Evolutionary conservation across 2,113 vertebrate species (phyloP).

Genomic region (Heterotilapia buettikoferi): DNA sequence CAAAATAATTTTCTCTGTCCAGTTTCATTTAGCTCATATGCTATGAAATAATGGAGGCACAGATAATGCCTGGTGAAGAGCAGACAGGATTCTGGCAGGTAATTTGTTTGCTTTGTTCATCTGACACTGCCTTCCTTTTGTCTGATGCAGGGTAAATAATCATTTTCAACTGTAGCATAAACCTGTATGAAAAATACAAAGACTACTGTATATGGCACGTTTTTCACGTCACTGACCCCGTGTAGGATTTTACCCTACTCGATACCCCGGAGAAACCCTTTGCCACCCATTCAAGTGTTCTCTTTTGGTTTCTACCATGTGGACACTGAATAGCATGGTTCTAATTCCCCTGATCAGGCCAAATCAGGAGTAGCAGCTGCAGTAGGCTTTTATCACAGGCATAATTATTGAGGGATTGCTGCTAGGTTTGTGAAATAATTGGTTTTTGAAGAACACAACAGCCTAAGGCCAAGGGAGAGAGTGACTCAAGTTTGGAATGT

Average conservation of each 20-base stretch:
- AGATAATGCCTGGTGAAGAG: conserved; percentile 5
- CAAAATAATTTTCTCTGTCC: conserved; percentile 12
- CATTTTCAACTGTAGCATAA: background rate
- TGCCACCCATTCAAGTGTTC: background rate
- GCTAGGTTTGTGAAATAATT: conserved; percentile 40
- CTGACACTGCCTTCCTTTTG: background rate
- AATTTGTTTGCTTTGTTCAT: conserved; percentile 39
- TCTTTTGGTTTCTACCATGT: background rate
- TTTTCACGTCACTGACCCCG: background rate
- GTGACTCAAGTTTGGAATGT: background rate
- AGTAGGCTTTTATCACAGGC: conserved; percentile 21
- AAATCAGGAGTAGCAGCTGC: conserved; percentile 34
- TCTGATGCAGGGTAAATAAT: background rate
- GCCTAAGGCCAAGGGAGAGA: background rate
- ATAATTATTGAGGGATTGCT: conserved; percentile 32
- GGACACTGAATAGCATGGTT: background rate
- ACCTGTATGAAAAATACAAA: background rate
- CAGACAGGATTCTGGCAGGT: background rate
- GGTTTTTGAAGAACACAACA: conserved; percentile 26
- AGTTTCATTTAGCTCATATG: conserved; percentile 15
- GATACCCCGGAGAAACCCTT: background rate
- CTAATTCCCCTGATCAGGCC: background rate
- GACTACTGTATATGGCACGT: background rate
- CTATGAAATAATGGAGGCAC: conserved; percentile 16
- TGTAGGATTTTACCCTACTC: background rate